A percentile compares a stretch with the other conserved stretches of the same genome.
Evolutionary conservation across 2,113 vertebrate species (phyloP).

Genomic region (Stegastes partitus): DNA sequence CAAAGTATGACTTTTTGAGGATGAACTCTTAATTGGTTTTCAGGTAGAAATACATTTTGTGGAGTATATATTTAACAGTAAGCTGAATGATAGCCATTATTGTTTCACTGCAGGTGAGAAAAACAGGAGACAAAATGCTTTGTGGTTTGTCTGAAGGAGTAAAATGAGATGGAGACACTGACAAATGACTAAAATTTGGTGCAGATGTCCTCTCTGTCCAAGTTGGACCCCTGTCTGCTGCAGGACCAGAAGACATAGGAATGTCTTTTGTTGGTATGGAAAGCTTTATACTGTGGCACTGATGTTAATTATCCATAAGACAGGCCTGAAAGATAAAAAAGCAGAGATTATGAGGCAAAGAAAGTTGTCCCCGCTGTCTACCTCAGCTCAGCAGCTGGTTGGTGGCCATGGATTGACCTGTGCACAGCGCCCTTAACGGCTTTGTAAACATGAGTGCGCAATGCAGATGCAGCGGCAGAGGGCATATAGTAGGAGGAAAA

Average conservation of each 20-base stretch:
- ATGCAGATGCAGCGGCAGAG: conserved; percentile 41
- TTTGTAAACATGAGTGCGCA: conserved; percentile 60
- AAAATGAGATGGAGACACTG: conserved; percentile 46
- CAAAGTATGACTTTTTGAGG: conserved; percentile 27
- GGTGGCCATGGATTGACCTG: conserved; percentile 66
- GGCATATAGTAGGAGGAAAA: conserved; percentile 25
- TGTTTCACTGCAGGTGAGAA: conserved; percentile 8
- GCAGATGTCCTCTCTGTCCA: conserved; percentile 64
- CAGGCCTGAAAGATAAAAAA: conserved; percentile 43
- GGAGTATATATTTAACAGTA: not conserved
- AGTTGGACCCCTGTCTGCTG: conserved; percentile 53
- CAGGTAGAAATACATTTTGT: conserved; percentile 2
- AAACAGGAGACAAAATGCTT: conserved; percentile 7
- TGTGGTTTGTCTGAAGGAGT: conserved; percentile 20
- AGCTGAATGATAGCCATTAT: not conserved
- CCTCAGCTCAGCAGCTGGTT: conserved; percentile 60
- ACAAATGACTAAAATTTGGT: conserved; percentile 54
- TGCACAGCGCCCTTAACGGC: conserved; percentile 58
- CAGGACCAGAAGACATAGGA: conserved; percentile 56
- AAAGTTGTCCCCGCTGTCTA: conserved; percentile 48
- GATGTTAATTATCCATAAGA: conserved; percentile 50
- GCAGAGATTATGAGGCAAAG: conserved; percentile 40
- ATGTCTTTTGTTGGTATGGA: conserved; percentile 48
- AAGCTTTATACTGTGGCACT: conserved; percentile 48
- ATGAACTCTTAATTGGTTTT: conserved; percentile 11